Conservation (phyloP, 2,888 invertebrate genomes). For the Clunio marinus region DNA sequence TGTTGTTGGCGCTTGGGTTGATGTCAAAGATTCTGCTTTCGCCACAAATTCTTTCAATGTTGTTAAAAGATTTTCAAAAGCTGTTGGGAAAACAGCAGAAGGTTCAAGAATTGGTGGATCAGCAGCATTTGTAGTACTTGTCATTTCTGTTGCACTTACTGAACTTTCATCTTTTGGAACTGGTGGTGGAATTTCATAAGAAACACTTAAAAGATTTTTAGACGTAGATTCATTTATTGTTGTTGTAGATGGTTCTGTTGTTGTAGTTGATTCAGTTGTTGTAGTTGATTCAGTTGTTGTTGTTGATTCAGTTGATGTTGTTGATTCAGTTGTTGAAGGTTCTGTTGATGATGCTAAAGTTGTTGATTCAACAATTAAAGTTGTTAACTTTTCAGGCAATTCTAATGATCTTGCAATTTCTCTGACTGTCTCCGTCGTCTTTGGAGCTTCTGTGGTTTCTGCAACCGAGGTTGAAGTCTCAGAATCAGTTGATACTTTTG, state of each 20-base stretch:
- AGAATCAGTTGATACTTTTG: too few species aligned
- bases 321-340: neutral
- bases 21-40: neutral
- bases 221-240: neutral
- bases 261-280: neutral
- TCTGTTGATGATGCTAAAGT: too few species aligned
- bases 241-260: neutral
- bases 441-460: neutral
- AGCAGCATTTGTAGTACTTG: too few species aligned
- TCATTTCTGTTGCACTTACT: neutral
- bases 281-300: neutral
- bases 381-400: neutral
- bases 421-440: neutral
- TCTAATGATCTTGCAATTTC: neutral
- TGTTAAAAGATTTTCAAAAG: conserved; percentile 3
- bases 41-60: conserved; percentile 8
- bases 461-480: neutral
- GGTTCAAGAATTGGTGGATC: neutral
- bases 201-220: neutral
- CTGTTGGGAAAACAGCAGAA: conserved; percentile 1
- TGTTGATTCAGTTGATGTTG: neutral
- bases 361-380: neutral
- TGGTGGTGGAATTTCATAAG: too few species aligned
- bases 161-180: neutral
- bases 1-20: neutral